Percentiles rank a stretch among this genome's conserved stretches.
phyloP scores from a whole-genome alignment of 1,140 invertebrate species.

The Notospermus geniculatus region DNA sequence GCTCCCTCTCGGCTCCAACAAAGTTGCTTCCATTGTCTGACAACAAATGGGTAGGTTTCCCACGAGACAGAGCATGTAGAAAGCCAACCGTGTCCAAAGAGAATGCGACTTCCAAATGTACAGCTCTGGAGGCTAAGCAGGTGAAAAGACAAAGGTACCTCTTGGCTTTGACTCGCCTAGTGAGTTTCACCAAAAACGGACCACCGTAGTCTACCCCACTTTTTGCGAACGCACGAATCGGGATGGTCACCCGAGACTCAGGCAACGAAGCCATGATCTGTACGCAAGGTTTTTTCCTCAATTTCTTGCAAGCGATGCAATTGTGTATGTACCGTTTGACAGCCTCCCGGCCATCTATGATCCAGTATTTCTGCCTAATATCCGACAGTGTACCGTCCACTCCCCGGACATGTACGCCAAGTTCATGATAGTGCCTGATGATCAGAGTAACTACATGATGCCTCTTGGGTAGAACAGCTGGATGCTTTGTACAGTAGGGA shows the following conservation, averaged over 20 bases:
- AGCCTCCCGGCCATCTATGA: background rate
- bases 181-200: conserved; percentile 15
- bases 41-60: conserved; percentile 8
- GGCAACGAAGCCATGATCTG: background rate
- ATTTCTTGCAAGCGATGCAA: conserved; percentile 8
- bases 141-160: conserved; percentile 20
- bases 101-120: conserved; percentile 17
- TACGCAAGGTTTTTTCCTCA: background rate
- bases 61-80: conserved; percentile 12
- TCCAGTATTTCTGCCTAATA: conserved; percentile 5
- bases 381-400: background rate
- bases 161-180: conserved; percentile 11
- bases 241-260: background rate
- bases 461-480: conserved; percentile 18
- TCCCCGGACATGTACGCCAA: background rate
- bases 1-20: conserved; percentile 13
- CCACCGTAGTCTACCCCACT: conserved; percentile 18
- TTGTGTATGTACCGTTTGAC: background rate
- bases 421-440: conserved; percentile 17
- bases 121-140: conserved; percentile 16
- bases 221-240: background rate
- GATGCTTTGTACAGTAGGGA: conserved; percentile 12
- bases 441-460: conserved; percentile 15
- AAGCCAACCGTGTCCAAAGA: conserved; percentile 16
- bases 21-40: conserved; percentile 24